Percentiles rank a stretch among this genome's conserved stretches.
Conservation (phyloP, 2,113 vertebrate species). For the Ammodytes marinus region DNA sequence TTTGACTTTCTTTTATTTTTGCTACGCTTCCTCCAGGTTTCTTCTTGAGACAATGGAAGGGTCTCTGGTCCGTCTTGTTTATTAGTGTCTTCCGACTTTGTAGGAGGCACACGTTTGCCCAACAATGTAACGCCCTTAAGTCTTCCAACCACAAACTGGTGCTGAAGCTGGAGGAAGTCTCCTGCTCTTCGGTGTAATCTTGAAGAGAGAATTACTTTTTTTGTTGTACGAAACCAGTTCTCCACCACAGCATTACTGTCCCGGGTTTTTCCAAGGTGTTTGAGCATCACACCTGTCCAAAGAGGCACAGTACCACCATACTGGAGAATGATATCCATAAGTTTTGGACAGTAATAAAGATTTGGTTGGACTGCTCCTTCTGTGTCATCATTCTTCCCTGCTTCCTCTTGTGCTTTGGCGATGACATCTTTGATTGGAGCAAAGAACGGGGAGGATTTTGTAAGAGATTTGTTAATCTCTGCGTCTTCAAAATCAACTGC, state of each 20-base stretch:
- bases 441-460: background rate
- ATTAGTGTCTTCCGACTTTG: background rate
- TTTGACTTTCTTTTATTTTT: background rate
- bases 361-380: background rate
- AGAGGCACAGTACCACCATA: background rate
- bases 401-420: background rate
- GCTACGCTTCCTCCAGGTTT: background rate
- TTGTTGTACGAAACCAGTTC: background rate
- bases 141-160: background rate
- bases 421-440: background rate
- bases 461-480: background rate
- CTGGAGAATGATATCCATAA: background rate
- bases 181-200: slow-evolving; percentile 5
- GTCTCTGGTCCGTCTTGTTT: background rate
- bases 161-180: slow-evolving; percentile 4
- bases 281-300: slow-evolving; percentile 6
- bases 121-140: background rate
- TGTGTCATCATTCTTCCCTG: background rate
- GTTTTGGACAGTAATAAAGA: background rate
- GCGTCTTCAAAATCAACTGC: too few relatives aligned
- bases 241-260: slow-evolving; percentile 3
- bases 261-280: background rate
- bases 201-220: background rate
- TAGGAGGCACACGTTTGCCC: background rate
- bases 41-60: background rate